Base-by-base conservation (phyloP, 2,888 invertebrate species). In the Ephialtes manifestator region DNA sequence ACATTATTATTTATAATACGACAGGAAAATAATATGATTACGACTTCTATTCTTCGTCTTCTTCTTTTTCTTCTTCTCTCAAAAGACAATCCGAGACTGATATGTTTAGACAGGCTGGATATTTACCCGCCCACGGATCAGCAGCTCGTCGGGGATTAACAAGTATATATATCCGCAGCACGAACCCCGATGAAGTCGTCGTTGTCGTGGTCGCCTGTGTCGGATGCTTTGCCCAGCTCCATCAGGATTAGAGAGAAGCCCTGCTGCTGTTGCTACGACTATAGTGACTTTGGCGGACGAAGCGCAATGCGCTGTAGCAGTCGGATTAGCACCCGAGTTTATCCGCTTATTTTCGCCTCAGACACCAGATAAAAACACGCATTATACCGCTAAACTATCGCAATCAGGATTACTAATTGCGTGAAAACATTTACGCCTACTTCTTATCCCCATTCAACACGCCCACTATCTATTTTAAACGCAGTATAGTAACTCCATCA, bases 401-500 rank as follows among this genome's bases (percentile, higher is more conserved):
- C 71, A 81, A 84, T 84, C 77, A 81, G 81, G 84, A 84, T 84
- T 84, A 81, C 77, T 84, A 84, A 84, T 84, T 84, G 84, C 81
- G 81, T 74, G 67, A 75, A 78, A 60, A 78, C 74, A 60, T 18
- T n/a, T 24, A 84, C 60, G 68, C 74, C 77, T 43, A 15, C 35
- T 46, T 70, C 48, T 63, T 48, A 48, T 70, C 39, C 60, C 53
- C 20, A 31, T 35, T 71, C 13, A 11, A 24, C 55, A 18, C 55
- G 55, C 55, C 55, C 55, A 55, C 55, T 2, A 24, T 24, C 10
- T 55, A 24, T 55, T 0, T 20, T n/a, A n/a, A n/a, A n/a, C n/a
- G n/a, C n/a, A n/a, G n/a, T 20, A 11, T 20, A 5, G 0, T 24
- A 1, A 11, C 10, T 11, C 11, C 1, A 55, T 53, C 55, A 10